phyloP scores from a whole-genome alignment of 2,797 vertebrate species.

The Bucorvus abyssinicus region DNA sequence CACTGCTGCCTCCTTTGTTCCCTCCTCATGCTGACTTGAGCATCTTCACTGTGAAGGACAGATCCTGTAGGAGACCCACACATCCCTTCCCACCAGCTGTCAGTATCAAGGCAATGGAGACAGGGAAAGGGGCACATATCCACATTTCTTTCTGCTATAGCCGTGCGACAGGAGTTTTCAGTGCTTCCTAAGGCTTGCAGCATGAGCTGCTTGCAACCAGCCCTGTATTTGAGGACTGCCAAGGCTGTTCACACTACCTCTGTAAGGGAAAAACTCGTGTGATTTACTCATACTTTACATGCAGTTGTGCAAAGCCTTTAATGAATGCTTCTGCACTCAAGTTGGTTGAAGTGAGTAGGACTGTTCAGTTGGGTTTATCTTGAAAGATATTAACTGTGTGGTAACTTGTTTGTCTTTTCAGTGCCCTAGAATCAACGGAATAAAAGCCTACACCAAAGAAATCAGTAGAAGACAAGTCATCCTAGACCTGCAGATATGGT shows the following conservation, averaged over 20 bases:
- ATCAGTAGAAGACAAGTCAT: constrained; percentile 85
- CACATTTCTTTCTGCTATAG: neutral
- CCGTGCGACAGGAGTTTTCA: neutral
- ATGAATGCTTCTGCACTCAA: neutral
- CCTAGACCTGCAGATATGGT: constrained; percentile 91
- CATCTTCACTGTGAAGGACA: fast-evolving
- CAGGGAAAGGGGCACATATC: neutral
- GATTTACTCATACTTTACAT: neutral
- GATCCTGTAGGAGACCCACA: neutral
- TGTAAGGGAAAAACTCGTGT: neutral
- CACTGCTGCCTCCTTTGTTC: neutral
- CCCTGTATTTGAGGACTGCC: neutral
- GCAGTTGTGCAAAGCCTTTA: neutral
- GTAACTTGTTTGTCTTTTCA: constrained; percentile 58
- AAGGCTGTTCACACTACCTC: neutral
- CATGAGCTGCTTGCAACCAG: neutral
- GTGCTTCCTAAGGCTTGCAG: neutral
- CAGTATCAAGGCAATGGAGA: neutral
- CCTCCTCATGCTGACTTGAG: neutral
- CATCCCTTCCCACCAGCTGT: neutral
- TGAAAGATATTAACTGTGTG: neutral
- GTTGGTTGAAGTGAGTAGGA: neutral
- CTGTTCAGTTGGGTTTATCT: neutral
- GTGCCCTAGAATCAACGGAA: constrained; percentile 88
- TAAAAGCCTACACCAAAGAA: constrained; percentile 87